These are phyloP conservation scores for Falcunculus frontatus DNA, from an alignment of 2,113 vertebrate genomes.

Conservation along the genomic window DNA sequence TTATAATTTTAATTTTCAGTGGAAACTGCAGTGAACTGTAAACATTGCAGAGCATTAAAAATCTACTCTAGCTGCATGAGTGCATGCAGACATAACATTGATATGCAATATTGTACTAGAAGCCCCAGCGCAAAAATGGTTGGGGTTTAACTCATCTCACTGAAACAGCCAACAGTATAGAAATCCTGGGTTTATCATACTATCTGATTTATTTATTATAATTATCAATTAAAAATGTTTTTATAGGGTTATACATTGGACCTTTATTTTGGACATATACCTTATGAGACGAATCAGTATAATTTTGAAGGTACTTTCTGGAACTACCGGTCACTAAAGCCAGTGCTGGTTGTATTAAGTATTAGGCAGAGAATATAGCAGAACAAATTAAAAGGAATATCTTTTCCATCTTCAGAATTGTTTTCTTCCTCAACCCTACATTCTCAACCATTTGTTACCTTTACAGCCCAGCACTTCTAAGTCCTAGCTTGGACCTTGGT, in stretches of 20 bases:
- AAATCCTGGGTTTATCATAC: background rate
- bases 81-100: background rate
- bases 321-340: background rate
- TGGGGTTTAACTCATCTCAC: background rate
- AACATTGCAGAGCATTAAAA: background rate
- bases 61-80: background rate
- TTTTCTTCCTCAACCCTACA: background rate
- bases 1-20: background rate
- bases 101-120: background rate
- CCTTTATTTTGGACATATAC: background rate
- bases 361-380: background rate
- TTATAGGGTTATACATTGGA: background rate
- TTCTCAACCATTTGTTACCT: background rate
- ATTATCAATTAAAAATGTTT: background rate
- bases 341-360: background rate
- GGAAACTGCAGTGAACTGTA: background rate
- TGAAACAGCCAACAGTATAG: background rate
- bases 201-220: background rate
- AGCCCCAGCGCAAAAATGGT: background rate
- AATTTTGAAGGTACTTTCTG: background rate
- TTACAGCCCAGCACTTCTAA: background rate
- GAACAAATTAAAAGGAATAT: accelerated
- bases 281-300: background rate
- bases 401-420: background rate
- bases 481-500: background rate